Evolutionary conservation across 2,888 invertebrate genomes (phyloP).

Genomic region (Osmoderma eremita): DNA sequence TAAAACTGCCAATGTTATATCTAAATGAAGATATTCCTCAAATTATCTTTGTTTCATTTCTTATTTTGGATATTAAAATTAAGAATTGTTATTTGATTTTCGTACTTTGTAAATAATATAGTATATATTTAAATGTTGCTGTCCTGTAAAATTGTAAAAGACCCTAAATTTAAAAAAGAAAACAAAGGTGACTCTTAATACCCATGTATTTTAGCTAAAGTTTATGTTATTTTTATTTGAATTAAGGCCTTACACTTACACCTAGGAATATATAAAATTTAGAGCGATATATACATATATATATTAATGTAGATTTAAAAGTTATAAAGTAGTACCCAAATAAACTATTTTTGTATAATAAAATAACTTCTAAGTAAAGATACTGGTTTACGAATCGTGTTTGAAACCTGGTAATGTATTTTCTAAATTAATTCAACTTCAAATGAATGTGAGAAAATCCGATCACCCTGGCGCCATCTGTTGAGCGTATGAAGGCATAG

Average conservation of each 20-base stretch:
- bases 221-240: slow-evolving; percentile 3
- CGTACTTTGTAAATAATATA: slow-evolving; percentile 25
- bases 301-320: too few species aligned
- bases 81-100: neutral
- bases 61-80: too few species aligned
- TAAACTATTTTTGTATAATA: slow-evolving; percentile 21
- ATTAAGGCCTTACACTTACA: slow-evolving; percentile 30
- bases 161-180: neutral
- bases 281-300: too few species aligned
- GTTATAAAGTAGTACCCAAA: neutral
- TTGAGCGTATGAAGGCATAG: too few species aligned
- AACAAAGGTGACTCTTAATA: too few species aligned
- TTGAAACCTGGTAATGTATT: neutral
- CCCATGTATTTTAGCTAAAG: slow-evolving; percentile 5
- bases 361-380: neutral
- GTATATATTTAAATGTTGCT: slow-evolving; percentile 13
- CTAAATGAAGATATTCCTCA: too few species aligned
- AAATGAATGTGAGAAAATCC: too few species aligned
- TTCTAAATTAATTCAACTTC: neutral
- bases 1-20: too few species aligned
- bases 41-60: too few species aligned
- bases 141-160: slow-evolving; percentile 13
- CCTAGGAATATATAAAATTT: neutral
- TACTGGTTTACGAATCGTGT: slow-evolving; percentile 7
- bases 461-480: neutral